A percentile compares a stretch with the other conserved stretches of the same genome.
Conservation (phyloP, 2,888 invertebrate species). For the Epicampocera succincta region DNA sequence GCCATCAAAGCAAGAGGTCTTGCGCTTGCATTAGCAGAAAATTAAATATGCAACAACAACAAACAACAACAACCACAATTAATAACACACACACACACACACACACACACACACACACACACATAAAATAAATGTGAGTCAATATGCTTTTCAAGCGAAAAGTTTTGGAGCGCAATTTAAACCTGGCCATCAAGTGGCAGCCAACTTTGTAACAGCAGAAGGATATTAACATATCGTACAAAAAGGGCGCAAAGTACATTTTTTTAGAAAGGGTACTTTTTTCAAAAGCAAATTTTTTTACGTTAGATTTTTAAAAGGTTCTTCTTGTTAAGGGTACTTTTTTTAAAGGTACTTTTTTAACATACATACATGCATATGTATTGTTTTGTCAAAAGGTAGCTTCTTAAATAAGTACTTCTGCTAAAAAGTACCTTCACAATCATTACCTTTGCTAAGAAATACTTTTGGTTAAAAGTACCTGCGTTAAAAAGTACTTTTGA, state of each 20-base stretch:
- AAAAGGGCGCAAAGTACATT: too few relatives aligned
- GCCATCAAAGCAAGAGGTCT: conserved; percentile 72
- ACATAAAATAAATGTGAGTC: conserved; percentile 45
- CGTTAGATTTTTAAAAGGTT: too few relatives aligned
- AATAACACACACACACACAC: too few relatives aligned
- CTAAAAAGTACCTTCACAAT: neutral
- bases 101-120: too few relatives aligned
- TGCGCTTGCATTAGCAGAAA: conserved; percentile 61
- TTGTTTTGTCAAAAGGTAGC: too few relatives aligned
- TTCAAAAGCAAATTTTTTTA: too few relatives aligned
- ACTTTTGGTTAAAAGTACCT: neutral
- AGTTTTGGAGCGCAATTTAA: conserved; percentile 37
- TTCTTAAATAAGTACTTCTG: conserved; percentile 8
- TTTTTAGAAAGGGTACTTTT: too few relatives aligned
- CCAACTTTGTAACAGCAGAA: neutral
- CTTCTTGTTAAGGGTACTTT: too few relatives aligned
- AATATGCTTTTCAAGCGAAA: conserved; percentile 47
- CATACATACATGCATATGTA: too few relatives aligned
- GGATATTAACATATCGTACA: neutral
- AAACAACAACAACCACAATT: neutral
- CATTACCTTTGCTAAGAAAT: neutral
- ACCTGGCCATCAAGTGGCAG: conserved; percentile 27
- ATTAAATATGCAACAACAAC: conserved; percentile 30
- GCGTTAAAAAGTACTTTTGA: neutral
- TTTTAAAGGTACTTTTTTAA: too few relatives aligned